Base-by-base conservation (phyloP, 2,113 vertebrate genomes). In the Nesospiza acunhae region DNA sequence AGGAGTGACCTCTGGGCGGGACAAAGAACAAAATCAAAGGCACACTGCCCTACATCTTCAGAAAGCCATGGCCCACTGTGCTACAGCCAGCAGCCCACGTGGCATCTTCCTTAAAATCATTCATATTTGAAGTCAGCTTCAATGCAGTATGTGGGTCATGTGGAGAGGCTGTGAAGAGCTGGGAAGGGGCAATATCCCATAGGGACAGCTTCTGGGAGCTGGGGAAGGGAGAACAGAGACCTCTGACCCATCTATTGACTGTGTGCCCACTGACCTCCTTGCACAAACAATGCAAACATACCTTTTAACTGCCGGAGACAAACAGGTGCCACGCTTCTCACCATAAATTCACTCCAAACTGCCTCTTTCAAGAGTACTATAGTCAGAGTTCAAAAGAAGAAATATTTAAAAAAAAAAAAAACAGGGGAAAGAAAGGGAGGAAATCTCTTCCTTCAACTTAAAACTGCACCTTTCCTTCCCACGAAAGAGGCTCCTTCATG, bases 101-200 rank as follows among this genome's bases (percentile, higher is more conserved):
- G 59, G 84, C 79, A 85, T 46, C 69, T 68, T 93, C 87, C 93
- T 94, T 87, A 89, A 97, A 94, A 87, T 92, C 86, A 86, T 88
- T 80, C 39, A n/a, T 86, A 26, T 47, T 55, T 92, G 69, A 93
- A 90, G 88, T 3, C 47, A 64, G 83, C 56, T 64, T 92, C 85
- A 60, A 37, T 24, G 59, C 66, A 84, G 30, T 14, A 4, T 21
- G 35, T n/a, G 16, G 10, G 49, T 37, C 76, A n/a, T 27, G 75
- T 6, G 49, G 95, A 90, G 72, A 83, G 55, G 79, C 62, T 2
- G 0, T 0, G 3, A n/a, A 59, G 76, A 44, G 79, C n/a, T 50
- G 69, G 83, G 41, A 86, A 73, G 63, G 58, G 50, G 84, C 41
- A 78, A 27, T 6, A 68, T 73, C 86, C 89, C 84, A 20, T 1